Conservation (phyloP, 2,888 invertebrate species). For the Baccha elongata region DNA sequence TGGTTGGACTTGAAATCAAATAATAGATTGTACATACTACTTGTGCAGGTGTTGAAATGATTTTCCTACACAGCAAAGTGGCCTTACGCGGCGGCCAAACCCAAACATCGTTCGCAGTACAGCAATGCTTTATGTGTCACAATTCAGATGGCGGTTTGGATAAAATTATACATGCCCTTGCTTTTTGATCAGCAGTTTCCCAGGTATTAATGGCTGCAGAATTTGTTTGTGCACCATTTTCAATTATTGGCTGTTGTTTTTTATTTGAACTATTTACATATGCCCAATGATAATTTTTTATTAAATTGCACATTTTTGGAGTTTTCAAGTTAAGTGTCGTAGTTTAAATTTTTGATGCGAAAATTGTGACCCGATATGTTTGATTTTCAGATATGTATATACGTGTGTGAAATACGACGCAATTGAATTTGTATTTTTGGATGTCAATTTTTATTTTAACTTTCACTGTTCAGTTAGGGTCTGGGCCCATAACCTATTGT, state of each 20-base stretch:
- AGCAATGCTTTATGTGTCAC: slow-evolving; percentile 76
- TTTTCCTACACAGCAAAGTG: too few species aligned
- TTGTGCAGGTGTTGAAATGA: too few species aligned
- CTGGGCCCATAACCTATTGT: slow-evolving; percentile 20
- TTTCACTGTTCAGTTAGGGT: slow-evolving; percentile 11
- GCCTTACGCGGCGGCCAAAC: slow-evolving; percentile 80
- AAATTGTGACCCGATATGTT: neutral
- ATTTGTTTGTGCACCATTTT: neutral
- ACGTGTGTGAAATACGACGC: neutral
- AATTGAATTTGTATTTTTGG: neutral
- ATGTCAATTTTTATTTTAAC: neutral
- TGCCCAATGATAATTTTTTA: slow-evolving; percentile 58
- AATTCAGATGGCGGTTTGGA: slow-evolving; percentile 75
- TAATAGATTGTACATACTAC: too few species aligned
- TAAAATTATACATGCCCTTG: slow-evolving; percentile 68
- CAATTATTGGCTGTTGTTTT: neutral
- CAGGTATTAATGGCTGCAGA: slow-evolving; percentile 14
- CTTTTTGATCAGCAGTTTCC: slow-evolving; percentile 65
- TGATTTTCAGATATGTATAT: neutral
- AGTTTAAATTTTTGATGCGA: slow-evolving; percentile 60
- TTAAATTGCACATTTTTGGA: slow-evolving; percentile 30
- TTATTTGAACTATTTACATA: slow-evolving; percentile 40
- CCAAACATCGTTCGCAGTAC: slow-evolving; percentile 78
- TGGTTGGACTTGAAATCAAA: too few species aligned
- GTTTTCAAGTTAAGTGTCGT: slow-evolving; percentile 32